Evolutionary conservation across 1,140 invertebrate species (phyloP).

Genomic region (Zaprionus lachaisei): DNA sequence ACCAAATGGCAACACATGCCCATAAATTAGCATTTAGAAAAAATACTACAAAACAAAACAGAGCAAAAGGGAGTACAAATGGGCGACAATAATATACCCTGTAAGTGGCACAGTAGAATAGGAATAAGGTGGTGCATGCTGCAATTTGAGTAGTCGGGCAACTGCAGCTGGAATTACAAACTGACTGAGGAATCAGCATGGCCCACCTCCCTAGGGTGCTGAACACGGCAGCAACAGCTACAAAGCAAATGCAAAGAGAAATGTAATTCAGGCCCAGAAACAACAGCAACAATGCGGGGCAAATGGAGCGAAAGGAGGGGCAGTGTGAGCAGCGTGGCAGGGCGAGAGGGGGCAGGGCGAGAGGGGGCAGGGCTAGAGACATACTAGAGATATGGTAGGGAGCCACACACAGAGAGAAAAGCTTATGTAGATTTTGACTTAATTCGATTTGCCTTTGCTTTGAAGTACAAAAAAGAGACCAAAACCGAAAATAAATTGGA

Average conservation of each 20-base stretch:
- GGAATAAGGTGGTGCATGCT: no score
- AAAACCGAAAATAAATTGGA: slow-evolving; percentile 75
- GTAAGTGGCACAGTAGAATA: not conserved
- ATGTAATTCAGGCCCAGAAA: slow-evolving; percentile 77
- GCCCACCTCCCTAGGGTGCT: not conserved
- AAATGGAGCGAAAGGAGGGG: slow-evolving; percentile 67
- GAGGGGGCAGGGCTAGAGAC: not conserved
- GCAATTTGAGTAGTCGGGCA: no score
- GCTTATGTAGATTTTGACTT: slow-evolving; percentile 80
- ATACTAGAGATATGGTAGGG: not conserved
- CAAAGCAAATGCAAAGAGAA: slow-evolving; percentile 75
- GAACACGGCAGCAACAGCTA: slow-evolving; percentile 48
- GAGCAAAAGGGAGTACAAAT: slow-evolving; percentile 34
- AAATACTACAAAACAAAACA: slow-evolving; percentile 51
- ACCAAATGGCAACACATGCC: slow-evolving; percentile 83
- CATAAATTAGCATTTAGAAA: slow-evolving; percentile 83
- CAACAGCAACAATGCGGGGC: slow-evolving; percentile 51
- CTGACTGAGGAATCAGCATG: not conserved
- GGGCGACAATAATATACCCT: slow-evolving; percentile 22
- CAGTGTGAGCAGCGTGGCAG: not conserved
- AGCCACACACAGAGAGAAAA: slow-evolving; percentile 63
- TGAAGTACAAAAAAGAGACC: slow-evolving; percentile 50
- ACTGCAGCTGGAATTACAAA: no score
- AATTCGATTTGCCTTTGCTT: slow-evolving; percentile 80
- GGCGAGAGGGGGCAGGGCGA: not conserved